Evolutionary conservation across 2,113 vertebrate species (phyloP), one percentile per base, ranked within the genome.

Genomic region (Pelodiscus sinensis): DNA sequence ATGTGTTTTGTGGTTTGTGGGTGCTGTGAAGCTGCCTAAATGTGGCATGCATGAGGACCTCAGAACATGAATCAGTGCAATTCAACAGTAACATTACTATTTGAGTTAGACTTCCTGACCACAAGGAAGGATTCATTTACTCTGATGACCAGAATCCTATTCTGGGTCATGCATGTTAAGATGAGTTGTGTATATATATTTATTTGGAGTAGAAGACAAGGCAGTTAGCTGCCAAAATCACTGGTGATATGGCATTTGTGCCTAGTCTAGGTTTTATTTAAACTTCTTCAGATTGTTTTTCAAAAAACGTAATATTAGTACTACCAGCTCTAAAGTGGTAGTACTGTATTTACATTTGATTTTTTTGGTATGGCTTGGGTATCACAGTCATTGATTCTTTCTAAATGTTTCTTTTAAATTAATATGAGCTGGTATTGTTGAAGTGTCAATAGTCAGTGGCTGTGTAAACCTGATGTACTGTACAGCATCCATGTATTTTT

Each of bases 91-190:
- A 60, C 5, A 4, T 62, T 60, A 38, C 50, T 12, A 11, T 93
- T 89, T 88, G 35, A 50, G 2, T 79, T 82, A 65, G 73, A 60
- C 88, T 96, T 92, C 29, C 31, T 94, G 81, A 44, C 81, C 57
- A 81, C 71, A 87, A 88, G 68, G 78, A 91, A 60, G 38, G 25
- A 24, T 58, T 90, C 0, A 18, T 92, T 8, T 90, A 84, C 87
- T 55, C 81, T 84, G 71, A 38, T 91, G 87, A 94, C 68, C 57
- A 84, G 81, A 92, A 94, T 96, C 90, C 73, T 91, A 79, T 87
- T 12, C 4, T 89, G 54, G 4, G 1, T 92, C 92, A 84, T 87
- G 10, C 68, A 91, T 82, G 8, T 83, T 96, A 65, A 27, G 86
- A 87, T 87, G 44, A 89, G 38, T 90, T 82, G 75, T 82, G 75